These are phyloP conservation scores for Cerastoderma edule DNA, from an alignment of 2,888 invertebrate species.

Conservation along the genomic window DNA sequence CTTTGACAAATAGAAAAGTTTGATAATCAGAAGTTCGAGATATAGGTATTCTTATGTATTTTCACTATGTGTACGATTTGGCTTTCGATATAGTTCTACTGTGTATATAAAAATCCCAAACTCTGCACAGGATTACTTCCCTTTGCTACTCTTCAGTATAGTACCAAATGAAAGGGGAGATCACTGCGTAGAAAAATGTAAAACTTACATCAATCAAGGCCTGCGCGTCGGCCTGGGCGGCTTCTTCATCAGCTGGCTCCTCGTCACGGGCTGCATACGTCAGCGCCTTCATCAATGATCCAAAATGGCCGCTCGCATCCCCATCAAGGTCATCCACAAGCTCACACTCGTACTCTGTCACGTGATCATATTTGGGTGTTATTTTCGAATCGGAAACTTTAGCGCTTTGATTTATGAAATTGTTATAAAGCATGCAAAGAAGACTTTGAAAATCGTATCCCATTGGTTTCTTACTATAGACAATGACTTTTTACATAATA, in stretches of 20 bases:
- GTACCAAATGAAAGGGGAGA: too few relatives aligned
- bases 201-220: slow-evolving; percentile 72
- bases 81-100: too few relatives aligned
- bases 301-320: slow-evolving; percentile 76
- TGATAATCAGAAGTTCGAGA: too few relatives aligned
- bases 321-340: slow-evolving; percentile 72
- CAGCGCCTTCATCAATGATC: slow-evolving; percentile 72
- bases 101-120: too few relatives aligned
- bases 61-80: too few relatives aligned
- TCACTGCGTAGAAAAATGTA: not conserved
- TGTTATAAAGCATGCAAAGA: not conserved
- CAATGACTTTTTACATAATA: not conserved
- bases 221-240: slow-evolving; percentile 74
- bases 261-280: slow-evolving; percentile 70
- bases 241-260: slow-evolving; percentile 58
- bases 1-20: too few relatives aligned
- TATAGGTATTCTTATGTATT: too few relatives aligned
- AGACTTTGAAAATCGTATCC: not conserved
- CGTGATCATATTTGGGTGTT: not conserved
- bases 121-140: too few relatives aligned
- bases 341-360: slow-evolving; percentile 70
- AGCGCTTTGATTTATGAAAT: not conserved
- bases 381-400: not conserved
- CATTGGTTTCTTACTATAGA: not conserved
- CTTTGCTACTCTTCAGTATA: too few relatives aligned